These are phyloP conservation scores for Carlito syrichta DNA, from an alignment of 2,113 vertebrate species.

Conservation along the genomic window DNA sequence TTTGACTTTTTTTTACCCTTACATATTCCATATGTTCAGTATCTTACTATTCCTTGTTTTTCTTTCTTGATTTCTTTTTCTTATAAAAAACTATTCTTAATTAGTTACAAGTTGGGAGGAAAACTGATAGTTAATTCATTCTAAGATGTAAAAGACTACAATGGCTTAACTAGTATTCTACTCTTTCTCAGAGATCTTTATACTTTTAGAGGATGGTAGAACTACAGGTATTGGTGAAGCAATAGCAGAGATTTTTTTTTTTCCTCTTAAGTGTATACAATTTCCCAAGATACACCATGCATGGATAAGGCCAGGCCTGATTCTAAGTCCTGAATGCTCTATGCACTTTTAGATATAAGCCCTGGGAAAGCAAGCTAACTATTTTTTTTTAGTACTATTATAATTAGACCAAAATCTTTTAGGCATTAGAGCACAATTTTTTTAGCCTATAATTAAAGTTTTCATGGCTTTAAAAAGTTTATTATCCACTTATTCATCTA, in stretches of 20 bases:
- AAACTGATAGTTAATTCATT: background rate
- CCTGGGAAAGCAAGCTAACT: background rate
- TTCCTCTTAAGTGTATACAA: background rate
- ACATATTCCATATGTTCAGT: background rate
- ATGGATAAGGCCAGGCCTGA: background rate
- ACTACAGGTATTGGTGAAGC: background rate
- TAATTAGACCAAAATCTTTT: background rate
- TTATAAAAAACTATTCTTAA: background rate
- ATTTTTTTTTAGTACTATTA: background rate
- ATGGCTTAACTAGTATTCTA: background rate
- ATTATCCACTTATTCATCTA: background rate
- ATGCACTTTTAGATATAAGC: background rate
- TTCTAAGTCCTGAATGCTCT: background rate
- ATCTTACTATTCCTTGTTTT: background rate
- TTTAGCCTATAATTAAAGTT: background rate
- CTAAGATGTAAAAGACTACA: background rate
- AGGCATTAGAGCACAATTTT: background rate
- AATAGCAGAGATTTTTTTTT: background rate
- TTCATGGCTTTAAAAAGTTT: background rate
- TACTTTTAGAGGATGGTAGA: background rate
- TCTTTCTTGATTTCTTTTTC: background rate
- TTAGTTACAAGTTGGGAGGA: background rate
- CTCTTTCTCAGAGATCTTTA: background rate
- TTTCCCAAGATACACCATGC: background rate
- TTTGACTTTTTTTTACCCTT: too few relatives aligned